A percentile compares a stretch with the other conserved stretches of the same genome.
phyloP scores from a whole-genome alignment of 2,888 invertebrate genomes.

The Cremastinae sp. region DNA sequence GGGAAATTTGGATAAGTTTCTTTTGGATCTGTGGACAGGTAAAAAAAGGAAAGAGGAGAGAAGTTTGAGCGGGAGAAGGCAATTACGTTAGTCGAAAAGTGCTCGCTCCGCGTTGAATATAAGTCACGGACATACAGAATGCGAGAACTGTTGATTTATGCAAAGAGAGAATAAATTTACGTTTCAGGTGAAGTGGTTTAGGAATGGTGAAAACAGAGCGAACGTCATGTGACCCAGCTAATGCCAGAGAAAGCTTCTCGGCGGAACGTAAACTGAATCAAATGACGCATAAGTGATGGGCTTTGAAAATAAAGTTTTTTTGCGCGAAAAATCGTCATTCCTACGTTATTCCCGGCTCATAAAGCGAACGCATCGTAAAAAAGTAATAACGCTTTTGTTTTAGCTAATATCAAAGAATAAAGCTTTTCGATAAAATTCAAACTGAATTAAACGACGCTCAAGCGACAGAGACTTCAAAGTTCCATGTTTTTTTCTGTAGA shows the following conservation, averaged over 20 bases:
- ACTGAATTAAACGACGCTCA: no score
- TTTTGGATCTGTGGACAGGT: neutral
- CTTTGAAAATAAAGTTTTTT: no score
- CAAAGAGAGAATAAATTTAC: constrained; percentile 34
- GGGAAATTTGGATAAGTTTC: constrained; percentile 3
- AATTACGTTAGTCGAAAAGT: neutral
- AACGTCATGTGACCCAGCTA: constrained; percentile 9
- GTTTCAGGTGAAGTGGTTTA: neutral
- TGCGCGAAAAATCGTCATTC: neutral
- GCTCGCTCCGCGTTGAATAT: constrained; percentile 11
- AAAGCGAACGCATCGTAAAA: no score
- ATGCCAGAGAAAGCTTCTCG: neutral
- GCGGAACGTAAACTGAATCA: neutral
- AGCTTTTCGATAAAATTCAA: neutral
- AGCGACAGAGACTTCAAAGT: no score
- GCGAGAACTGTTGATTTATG: constrained; percentile 5
- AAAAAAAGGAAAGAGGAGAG: neutral
- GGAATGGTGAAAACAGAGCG: neutral
- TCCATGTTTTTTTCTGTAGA: no score
- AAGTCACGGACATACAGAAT: constrained; percentile 10
- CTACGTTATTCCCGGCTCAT: no score
- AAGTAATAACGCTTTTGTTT: no score
- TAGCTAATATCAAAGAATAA: no score
- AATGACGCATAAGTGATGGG: no score
- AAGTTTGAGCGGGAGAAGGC: no score